Evolutionary conservation across 2,113 vertebrate genomes (phyloP).

Genomic region (Sylvietta virens): DNA sequence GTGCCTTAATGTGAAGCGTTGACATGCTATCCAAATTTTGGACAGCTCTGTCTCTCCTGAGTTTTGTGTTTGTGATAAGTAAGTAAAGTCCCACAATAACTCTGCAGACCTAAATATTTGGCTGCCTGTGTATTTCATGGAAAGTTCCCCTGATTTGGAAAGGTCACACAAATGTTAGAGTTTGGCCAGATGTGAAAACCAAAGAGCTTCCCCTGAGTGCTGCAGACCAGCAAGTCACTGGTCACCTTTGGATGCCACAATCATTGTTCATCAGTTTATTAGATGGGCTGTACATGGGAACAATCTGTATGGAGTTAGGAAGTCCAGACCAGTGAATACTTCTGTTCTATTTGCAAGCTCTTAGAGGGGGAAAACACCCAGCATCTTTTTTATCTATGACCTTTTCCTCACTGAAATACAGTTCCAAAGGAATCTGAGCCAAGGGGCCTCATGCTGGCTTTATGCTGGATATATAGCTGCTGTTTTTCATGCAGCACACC

Average conservation of each 20-base stretch:
- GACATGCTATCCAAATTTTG: not conserved
- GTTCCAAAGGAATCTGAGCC: not conserved
- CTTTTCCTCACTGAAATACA: not conserved
- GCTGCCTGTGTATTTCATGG: not conserved
- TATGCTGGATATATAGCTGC: not conserved
- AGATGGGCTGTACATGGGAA: not conserved
- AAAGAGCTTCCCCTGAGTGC: not conserved
- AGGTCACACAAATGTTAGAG: conserved; percentile 3
- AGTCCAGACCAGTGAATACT: not conserved
- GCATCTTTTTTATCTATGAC: not conserved
- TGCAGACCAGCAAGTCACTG: not conserved
- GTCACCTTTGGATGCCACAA: not conserved
- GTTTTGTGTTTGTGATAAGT: not conserved
- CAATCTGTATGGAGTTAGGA: not conserved
- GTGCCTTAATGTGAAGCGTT: not conserved
- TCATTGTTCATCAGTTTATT: not conserved
- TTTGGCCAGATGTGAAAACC: conserved; percentile 22
- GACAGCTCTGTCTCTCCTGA: not conserved
- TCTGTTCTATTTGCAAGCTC: not conserved
- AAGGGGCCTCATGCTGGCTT: not conserved
- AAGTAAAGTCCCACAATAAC: not conserved
- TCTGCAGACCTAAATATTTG: conserved; percentile 14
- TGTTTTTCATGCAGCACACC: not conserved
- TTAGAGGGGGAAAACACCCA: not conserved
- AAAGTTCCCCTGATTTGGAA: not conserved